Conservation (phyloP, 2,113 vertebrate genomes). For the human region DNA sequence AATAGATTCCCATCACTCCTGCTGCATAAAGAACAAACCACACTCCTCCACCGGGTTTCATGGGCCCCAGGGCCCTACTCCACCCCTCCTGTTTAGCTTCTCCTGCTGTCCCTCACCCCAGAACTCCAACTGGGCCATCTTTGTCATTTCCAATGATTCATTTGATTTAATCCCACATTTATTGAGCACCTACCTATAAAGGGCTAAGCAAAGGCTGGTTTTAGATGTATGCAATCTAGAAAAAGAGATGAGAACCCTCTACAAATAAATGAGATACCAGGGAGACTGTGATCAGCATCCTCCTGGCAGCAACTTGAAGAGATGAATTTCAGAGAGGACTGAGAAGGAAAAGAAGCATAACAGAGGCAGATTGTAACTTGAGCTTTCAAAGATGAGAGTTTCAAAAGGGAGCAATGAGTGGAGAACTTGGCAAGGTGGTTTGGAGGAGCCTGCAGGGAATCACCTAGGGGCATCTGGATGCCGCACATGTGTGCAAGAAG, state of each 20-base stretch:
- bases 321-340: neutral
- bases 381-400: neutral
- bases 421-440: neutral
- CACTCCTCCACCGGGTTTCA: neutral
- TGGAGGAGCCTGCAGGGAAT: neutral
- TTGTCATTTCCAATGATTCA: neutral
- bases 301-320: no score
- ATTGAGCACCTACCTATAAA: neutral
- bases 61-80: accelerated
- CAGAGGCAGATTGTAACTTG: neutral
- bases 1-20: neutral
- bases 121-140: accelerated
- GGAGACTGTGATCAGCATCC: neutral
- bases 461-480: accelerated
- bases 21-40: neutral
- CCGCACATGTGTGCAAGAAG: no score
- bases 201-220: no score
- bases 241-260: neutral
- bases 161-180: neutral
- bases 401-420: neutral
- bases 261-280: neutral
- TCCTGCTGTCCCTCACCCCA: neutral
- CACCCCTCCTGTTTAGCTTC: accelerated
- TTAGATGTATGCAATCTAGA: neutral
- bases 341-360: neutral